These are phyloP conservation scores for Campylomormyrus tamandua DNA, from an alignment of 2,113 vertebrate species.

Conservation along the genomic window DNA sequence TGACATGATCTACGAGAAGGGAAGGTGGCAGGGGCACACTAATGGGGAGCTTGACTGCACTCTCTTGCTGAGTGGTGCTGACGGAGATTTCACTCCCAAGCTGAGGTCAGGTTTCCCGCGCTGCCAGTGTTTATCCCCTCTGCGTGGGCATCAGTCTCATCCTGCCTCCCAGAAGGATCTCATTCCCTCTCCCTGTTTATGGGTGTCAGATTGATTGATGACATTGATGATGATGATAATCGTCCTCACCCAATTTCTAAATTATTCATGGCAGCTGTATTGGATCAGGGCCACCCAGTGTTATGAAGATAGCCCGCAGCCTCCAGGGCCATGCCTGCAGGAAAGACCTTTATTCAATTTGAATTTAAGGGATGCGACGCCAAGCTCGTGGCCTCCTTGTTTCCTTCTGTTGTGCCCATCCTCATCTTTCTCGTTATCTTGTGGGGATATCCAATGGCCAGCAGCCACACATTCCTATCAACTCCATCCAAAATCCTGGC, in stretches of 20 bases:
- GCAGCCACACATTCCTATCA: neutral
- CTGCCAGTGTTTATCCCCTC: neutral
- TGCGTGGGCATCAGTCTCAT: neutral
- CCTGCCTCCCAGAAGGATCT: neutral
- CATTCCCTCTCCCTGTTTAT: neutral
- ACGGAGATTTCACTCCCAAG: neutral
- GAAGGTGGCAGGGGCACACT: neutral
- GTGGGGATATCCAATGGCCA: neutral
- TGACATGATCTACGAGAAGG: neutral
- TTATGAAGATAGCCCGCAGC: neutral
- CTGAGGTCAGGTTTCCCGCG: neutral
- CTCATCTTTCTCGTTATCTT: neutral
- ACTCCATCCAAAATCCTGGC: constrained; percentile 6
- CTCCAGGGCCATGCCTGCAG: constrained; percentile 4
- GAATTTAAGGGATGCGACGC: neutral
- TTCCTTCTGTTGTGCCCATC: neutral
- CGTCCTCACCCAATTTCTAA: neutral
- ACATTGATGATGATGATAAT: constrained; percentile 9
- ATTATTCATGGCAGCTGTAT: constrained; percentile 11
- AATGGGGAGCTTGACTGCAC: neutral
- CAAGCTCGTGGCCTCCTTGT: neutral
- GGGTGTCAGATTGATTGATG: constrained; percentile 19
- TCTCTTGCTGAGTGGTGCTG: neutral
- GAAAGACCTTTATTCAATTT: constrained; percentile 8
- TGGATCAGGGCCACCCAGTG: neutral